These are phyloP conservation scores for Perizoma flavofasciatum DNA, from an alignment of 2,888 invertebrate species.

Conservation along the genomic window DNA sequence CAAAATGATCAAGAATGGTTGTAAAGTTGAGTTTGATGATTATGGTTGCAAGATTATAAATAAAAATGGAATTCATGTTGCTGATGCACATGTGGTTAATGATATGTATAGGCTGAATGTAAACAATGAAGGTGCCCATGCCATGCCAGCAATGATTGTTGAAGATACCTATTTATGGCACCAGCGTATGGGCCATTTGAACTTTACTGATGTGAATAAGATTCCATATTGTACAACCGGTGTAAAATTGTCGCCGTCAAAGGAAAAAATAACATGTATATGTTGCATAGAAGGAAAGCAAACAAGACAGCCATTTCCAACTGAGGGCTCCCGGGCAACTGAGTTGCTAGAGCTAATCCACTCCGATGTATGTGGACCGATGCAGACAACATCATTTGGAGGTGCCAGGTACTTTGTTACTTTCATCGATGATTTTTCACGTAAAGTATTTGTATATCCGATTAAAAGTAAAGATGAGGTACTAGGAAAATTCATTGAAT, in stretches of 20 bases:
- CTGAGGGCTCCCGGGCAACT: slow-evolving; percentile 5
- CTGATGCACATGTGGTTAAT: slow-evolving; percentile 2
- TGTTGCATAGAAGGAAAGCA: slow-evolving; percentile 8
- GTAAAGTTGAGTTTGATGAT: slow-evolving; percentile 15
- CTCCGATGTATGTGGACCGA: slow-evolving; percentile 20
- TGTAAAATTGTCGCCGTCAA: background rate
- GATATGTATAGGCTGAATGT: slow-evolving; percentile 4
- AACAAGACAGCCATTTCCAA: slow-evolving; percentile 8
- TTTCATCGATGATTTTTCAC: slow-evolving; percentile 29
- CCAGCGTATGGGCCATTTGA: slow-evolving; percentile 13
- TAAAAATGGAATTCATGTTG: slow-evolving; percentile 1
- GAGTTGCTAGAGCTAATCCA: slow-evolving; percentile 3
- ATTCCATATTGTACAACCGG: background rate
- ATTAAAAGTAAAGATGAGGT: too few species aligned
- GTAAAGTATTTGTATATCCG: slow-evolving; percentile 27
- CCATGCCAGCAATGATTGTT: background rate
- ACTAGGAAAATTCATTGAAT: slow-evolving; percentile 28
- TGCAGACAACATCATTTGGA: slow-evolving; percentile 12
- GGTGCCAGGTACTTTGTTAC: slow-evolving; percentile 16
- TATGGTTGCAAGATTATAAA: slow-evolving; percentile 13
- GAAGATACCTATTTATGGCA: slow-evolving; percentile 5
- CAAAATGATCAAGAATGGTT: slow-evolving; percentile 14
- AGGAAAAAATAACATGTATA: slow-evolving; percentile 5
- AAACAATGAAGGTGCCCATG: background rate
- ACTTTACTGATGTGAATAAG: slow-evolving; percentile 9